A percentile compares a stretch with the other conserved stretches of the same genome.
Evolutionary conservation across 2,888 invertebrate genomes (phyloP).

Genomic region (Microplitis deprimator): DNA sequence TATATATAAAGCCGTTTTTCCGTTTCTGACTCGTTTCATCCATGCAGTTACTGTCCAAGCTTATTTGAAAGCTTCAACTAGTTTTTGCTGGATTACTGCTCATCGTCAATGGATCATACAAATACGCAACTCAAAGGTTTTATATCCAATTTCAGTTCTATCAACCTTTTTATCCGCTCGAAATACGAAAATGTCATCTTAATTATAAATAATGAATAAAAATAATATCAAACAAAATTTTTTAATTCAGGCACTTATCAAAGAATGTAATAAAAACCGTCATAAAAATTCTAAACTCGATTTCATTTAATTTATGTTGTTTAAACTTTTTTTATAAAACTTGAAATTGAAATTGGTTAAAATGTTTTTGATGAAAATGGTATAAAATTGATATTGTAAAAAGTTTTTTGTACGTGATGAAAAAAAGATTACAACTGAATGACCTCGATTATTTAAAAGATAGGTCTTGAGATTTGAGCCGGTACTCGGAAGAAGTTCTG

Average conservation of each 20-base stretch:
- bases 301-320: not conserved
- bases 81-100: not conserved
- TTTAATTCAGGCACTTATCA: too few species aligned
- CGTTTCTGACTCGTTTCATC: not conserved
- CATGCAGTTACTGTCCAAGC: conserved; percentile 1
- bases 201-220: too few species aligned
- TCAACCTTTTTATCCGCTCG: not conserved
- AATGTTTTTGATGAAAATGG: not conserved
- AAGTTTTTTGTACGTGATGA: conserved; percentile 3
- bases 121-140: not conserved
- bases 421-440: conserved; percentile 29
- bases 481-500: not conserved
- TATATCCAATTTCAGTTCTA: not conserved
- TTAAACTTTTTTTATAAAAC: not conserved
- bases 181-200: too few species aligned
- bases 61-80: not conserved
- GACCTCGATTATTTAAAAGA: conserved; percentile 35
- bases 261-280: too few species aligned
- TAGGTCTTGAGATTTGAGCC: conserved; percentile 16
- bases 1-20: not conserved
- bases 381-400: not conserved
- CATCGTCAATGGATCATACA: not conserved
- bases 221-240: too few species aligned
- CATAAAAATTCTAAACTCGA: too few species aligned
- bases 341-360: not conserved